Conservation (phyloP, 2,113 vertebrate species). For the Smithornis capensis region DNA sequence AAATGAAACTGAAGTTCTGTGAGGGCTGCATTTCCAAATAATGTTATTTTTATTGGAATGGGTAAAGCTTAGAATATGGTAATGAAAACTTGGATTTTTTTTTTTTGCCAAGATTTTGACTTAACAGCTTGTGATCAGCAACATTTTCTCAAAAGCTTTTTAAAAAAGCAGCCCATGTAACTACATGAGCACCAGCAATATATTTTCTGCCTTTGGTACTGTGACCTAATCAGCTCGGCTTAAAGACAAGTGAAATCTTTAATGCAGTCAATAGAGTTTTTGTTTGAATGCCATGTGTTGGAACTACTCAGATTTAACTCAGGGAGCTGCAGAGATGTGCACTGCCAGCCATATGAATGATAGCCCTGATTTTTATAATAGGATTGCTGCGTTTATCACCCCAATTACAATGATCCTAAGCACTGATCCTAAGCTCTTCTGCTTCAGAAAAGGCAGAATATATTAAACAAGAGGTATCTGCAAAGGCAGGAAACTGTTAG, state of each 20-base stretch:
- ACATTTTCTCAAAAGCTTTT: background rate
- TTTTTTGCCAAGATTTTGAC: slow-evolving; percentile 24
- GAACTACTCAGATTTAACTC: background rate
- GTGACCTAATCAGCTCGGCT: background rate
- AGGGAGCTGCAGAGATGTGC: background rate
- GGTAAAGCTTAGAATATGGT: background rate
- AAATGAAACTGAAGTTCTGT: slow-evolving; percentile 21
- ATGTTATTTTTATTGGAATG: slow-evolving; percentile 38
- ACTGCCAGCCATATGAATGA: background rate
- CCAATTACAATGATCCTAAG: background rate
- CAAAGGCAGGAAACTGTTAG: background rate
- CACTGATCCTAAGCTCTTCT: background rate
- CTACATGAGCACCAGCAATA: background rate
- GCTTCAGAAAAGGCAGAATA: background rate
- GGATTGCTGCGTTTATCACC: background rate
- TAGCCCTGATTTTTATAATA: background rate
- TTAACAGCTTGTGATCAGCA: background rate
- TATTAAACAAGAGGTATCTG: background rate
- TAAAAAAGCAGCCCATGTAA: background rate
- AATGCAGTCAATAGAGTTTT: background rate
- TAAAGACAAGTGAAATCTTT: slow-evolving; percentile 12
- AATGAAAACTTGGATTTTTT: background rate
- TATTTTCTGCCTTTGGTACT: background rate
- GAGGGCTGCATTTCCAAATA: background rate
- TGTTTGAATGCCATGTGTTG: background rate